phyloP scores from a whole-genome alignment of 2,113 vertebrate genomes.

The Asarcornis scutulata region DNA sequence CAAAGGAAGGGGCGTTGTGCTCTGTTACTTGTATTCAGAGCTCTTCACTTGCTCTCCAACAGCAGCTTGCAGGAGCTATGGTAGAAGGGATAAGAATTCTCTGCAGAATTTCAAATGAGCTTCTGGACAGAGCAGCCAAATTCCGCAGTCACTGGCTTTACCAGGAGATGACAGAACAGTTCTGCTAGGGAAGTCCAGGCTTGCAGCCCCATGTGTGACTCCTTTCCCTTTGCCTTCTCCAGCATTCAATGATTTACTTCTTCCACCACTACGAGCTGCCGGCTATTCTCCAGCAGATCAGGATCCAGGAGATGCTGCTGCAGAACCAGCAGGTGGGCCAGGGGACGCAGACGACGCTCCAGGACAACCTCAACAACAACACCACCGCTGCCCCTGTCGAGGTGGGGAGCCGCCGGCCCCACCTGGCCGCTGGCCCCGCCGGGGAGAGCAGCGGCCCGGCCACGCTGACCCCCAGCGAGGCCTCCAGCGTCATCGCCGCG shows the following conservation, averaged over 20 bases:
- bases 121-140: not conserved
- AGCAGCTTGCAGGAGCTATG: not conserved
- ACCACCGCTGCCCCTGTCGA: not conserved
- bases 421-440: not conserved
- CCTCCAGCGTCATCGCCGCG: not conserved
- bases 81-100: not conserved
- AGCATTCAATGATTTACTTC: slow-evolving; percentile 99
- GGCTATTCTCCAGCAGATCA: slow-evolving; percentile 95
- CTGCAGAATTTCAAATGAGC: not conserved
- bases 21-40: not conserved
- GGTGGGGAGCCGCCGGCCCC: not conserved
- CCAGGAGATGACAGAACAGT: accelerated
- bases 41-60: not conserved
- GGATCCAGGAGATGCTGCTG: slow-evolving; percentile 96
- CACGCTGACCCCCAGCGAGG: not conserved
- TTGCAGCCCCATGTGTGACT: accelerated
- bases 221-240: not conserved
- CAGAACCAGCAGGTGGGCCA: slow-evolving; percentile 92
- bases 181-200: not conserved
- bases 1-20: not conserved
- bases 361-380: slow-evolving; percentile 97
- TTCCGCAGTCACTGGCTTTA: not conserved
- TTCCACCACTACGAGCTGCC: slow-evolving; percentile 99
- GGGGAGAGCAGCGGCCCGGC: not conserved
- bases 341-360: slow-evolving; percentile 86